Evolutionary conservation across 2,113 vertebrate genomes (phyloP), one percentile per base, ranked within the genome.

Genomic region (Xiphophorus couchianus): DNA sequence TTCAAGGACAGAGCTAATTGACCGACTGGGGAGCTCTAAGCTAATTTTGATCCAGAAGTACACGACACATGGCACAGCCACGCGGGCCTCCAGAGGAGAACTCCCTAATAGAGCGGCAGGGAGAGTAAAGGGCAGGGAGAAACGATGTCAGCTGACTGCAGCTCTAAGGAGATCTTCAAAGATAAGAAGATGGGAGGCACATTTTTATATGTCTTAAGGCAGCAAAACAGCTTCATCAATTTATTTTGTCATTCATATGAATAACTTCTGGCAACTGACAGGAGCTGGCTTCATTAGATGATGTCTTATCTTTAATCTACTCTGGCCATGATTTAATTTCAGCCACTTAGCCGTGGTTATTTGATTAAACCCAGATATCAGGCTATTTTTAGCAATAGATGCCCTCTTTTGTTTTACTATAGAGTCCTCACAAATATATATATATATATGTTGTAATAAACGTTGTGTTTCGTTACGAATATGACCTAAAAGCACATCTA

Each of bases 191-290:
- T 14, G 66, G 30, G 35, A 58, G 25, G 22, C 31, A 37, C 42
- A 54, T 2, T 48, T 68, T 13, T 35, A 39, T 37, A 17, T 48
- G 11, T 58, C 66, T 63, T 62, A 19, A 73, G 33, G 15, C 31
- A 33, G 33, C 15, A 61, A 71, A 61, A 28, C 54, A 37, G 19
- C 60, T 29, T 28, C 4, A 61, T 31, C 22, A 37, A 35, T 62
- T 62, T 28, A 37, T 62, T 66, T 74, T 68, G 71, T 30, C 58
- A 62, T 73, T 69, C 51, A 54, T 73, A 63, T 62, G 39, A 17
- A 48, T 28, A 39, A 68, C 0, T 14, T 74, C 31, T 39, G 22
- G 51, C 72, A 73, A 62, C 48, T 29, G 33, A 54, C 30, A 48
- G 9, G 66, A 69, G n/a, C 30, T 27, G 54, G 27, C 35, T 74